These are phyloP conservation scores for Criorhina ranunculi DNA, from an alignment of 2,888 invertebrate species.

Conservation along the genomic window DNA sequence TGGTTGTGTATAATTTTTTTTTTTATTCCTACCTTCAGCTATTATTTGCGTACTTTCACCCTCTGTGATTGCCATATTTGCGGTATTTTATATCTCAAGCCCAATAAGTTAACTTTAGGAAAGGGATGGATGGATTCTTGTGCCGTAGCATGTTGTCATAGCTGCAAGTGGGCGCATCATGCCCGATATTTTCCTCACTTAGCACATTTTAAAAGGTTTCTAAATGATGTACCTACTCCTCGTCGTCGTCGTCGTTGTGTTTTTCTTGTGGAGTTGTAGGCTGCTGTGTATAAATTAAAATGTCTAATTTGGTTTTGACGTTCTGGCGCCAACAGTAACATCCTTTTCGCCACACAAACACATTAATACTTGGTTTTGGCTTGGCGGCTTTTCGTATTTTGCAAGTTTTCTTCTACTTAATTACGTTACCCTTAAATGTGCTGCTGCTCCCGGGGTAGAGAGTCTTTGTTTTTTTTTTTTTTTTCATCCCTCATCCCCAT, in stretches of 20 bases:
- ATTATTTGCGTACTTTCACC: constrained; percentile 64
- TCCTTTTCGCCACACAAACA: constrained; percentile 33
- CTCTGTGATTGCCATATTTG: constrained; percentile 75
- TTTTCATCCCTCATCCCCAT: neutral
- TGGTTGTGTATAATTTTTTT: constrained; percentile 28
- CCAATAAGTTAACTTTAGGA: constrained; percentile 73
- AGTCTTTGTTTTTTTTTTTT: constrained; percentile 4
- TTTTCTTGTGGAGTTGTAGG: constrained; percentile 31
- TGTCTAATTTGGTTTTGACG: constrained; percentile 51
- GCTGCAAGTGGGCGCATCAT: constrained; percentile 71
- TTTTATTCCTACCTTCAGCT: constrained; percentile 23
- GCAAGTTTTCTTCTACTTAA: constrained; percentile 65
- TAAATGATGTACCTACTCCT: constrained; percentile 67
- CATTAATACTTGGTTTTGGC: constrained; percentile 25
- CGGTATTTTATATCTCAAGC: constrained; percentile 74
- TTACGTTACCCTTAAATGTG: constrained; percentile 59
- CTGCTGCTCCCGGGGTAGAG: neutral
- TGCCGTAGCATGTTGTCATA: constrained; percentile 60
- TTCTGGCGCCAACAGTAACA: constrained; percentile 29
- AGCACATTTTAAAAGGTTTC: constrained; percentile 70
- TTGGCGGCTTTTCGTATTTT: constrained; percentile 54
- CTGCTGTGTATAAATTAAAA: constrained; percentile 64
- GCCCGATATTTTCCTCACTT: constrained; percentile 55
- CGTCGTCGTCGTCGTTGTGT: neutral
- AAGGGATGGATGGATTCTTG: too few relatives aligned